Evolutionary conservation across 1,140 invertebrate species (phyloP).

Genomic region (Marisa cornuarietis): DNA sequence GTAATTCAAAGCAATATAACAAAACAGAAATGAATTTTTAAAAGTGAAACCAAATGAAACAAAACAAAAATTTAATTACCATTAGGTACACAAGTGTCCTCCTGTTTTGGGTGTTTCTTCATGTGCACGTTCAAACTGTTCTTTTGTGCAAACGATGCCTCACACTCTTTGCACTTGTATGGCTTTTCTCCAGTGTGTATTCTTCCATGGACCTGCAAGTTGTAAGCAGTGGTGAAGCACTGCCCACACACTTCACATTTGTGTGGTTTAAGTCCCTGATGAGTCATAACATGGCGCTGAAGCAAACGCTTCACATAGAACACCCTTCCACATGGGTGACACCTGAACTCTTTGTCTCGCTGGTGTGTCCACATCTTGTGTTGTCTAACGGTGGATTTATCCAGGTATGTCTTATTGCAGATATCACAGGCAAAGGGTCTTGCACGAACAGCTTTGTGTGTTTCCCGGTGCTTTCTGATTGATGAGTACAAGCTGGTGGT

Average conservation of each 20-base stretch:
- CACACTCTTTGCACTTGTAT: constrained; percentile 28
- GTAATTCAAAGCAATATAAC: too few relatives aligned
- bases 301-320: constrained; percentile 13
- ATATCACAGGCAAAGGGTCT: constrained; percentile 8
- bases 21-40: too few relatives aligned
- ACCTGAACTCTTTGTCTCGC: background rate
- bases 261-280: constrained; percentile 30
- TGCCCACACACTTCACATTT: constrained; percentile 36
- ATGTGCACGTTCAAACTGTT: constrained; percentile 21
- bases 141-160: constrained; percentile 5
- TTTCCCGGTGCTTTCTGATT: background rate
- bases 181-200: constrained; percentile 42
- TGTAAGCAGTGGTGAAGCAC: constrained; percentile 22
- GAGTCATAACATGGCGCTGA: constrained; percentile 26
- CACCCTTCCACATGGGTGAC: constrained; percentile 11
- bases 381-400: background rate
- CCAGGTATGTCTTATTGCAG: constrained; percentile 9
- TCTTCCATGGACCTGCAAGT: constrained; percentile 26
- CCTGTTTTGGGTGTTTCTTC: constrained; percentile 20
- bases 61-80: too few relatives aligned
- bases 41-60: too few relatives aligned
- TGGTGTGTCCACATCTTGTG: constrained; percentile 10
- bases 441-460: background rate
- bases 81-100: background rate
- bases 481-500: background rate